phyloP scores from a whole-genome alignment of 2,797 vertebrate species.

The Bradypus variegatus region DNA sequence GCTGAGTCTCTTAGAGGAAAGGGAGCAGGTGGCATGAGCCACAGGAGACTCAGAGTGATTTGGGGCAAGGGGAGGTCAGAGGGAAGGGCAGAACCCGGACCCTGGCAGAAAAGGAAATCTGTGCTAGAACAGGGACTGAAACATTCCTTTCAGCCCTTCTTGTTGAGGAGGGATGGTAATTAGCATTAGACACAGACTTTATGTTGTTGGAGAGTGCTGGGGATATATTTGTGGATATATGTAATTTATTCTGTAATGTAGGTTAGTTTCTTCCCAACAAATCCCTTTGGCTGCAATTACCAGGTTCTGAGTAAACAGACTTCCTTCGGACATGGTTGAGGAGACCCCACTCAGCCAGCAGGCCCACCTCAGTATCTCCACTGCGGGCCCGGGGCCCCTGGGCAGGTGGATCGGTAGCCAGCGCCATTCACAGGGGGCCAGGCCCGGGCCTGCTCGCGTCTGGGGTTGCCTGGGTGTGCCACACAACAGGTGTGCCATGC shows the following conservation, averaged over 20 bases:
- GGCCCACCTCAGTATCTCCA: neutral
- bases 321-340: neutral
- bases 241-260: rapidly evolving
- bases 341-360: neutral
- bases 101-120: neutral
- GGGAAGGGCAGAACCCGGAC: neutral
- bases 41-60: neutral
- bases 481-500: rapidly evolving
- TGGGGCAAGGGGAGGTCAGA: neutral
- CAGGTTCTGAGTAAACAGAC: neutral
- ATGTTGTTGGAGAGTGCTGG: neutral
- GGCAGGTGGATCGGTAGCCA: neutral
- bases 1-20: neutral
- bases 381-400: neutral
- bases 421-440: neutral
- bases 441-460: neutral
- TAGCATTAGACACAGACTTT: neutral
- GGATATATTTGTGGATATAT: too few relatives aligned
- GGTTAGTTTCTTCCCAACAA: neutral
- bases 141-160: neutral
- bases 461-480: neutral
- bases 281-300: neutral
- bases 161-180: neutral
- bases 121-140: neutral
- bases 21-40: neutral